Evolutionary conservation across 2,113 vertebrate species (phyloP).

Genomic region (Orthonyx spaldingii): DNA sequence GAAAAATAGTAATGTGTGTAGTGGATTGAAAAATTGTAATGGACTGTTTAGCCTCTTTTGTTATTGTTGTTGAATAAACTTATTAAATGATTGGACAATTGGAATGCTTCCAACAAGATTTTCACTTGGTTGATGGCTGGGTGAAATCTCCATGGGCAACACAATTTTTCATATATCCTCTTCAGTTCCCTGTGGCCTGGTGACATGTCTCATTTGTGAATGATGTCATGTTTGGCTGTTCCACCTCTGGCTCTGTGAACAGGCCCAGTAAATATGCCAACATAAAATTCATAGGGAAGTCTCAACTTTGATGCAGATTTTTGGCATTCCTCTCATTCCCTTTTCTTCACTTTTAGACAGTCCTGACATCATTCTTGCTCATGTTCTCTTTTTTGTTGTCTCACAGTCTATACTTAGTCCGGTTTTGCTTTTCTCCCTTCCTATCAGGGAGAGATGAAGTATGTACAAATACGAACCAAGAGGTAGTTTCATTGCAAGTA

Average conservation of each 20-base stretch:
- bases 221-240: not conserved
- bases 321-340: not conserved
- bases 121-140: not conserved
- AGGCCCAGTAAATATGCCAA: not conserved
- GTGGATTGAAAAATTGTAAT: not conserved
- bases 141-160: not conserved
- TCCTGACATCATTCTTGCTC: not conserved
- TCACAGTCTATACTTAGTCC: not conserved
- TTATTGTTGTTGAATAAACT: not conserved
- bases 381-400: not conserved
- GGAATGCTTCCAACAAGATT: not conserved
- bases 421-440: not conserved
- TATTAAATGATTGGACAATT: not conserved
- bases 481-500: not conserved
- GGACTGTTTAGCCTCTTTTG: not conserved
- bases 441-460: not conserved
- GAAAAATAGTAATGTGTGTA: not conserved
- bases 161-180: not conserved
- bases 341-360: not conserved
- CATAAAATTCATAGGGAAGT: not conserved
- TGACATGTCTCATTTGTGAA: not conserved
- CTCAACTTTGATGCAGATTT: not conserved
- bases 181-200: not conserved
- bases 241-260: not conserved
- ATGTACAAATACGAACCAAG: not conserved